Percentiles rank a stretch among this genome's conserved stretches.
These are phyloP conservation scores for Ammospiza nelsoni DNA, from an alignment of 2,113 vertebrate species.

Conservation along the genomic window DNA sequence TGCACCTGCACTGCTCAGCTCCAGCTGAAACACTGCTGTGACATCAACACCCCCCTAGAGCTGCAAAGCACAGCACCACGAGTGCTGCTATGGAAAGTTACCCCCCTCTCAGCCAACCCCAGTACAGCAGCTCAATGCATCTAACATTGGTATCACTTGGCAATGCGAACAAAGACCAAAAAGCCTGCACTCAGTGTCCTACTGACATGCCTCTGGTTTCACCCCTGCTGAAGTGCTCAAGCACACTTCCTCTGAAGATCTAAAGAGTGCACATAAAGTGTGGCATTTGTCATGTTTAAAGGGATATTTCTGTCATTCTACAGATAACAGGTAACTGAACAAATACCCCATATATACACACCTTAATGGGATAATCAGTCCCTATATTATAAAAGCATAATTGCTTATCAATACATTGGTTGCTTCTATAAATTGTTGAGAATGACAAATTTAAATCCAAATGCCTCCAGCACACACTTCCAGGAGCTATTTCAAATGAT, in stretches of 20 bases:
- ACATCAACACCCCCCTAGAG: not conserved
- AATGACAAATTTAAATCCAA: not conserved
- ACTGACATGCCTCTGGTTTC: not conserved
- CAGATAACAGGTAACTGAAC: not conserved
- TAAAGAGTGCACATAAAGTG: not conserved
- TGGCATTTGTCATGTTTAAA: not conserved
- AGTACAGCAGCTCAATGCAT: not conserved
- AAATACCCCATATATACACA: not conserved
- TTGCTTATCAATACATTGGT: not conserved
- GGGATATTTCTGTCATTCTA: not conserved
- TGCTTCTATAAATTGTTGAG: not conserved
- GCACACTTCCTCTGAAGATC: not conserved
- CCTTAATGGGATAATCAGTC: not conserved
- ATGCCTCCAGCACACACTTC: not conserved
- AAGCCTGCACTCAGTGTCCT: not conserved
- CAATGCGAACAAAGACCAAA: not conserved
- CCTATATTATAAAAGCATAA: not conserved
- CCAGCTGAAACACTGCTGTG: not conserved
- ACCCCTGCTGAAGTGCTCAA: not conserved
- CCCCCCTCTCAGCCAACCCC: not conserved
- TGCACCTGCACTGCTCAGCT: not conserved
- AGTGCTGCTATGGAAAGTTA: not conserved
- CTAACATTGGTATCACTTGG: not conserved
- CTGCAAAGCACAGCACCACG: not conserved
- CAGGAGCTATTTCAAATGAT: not conserved